Percentiles rank a stretch among this genome's conserved stretches.
These are phyloP conservation scores for Pithys albifrons DNA, from an alignment of 2,113 vertebrate genomes.

Conservation along the genomic window DNA sequence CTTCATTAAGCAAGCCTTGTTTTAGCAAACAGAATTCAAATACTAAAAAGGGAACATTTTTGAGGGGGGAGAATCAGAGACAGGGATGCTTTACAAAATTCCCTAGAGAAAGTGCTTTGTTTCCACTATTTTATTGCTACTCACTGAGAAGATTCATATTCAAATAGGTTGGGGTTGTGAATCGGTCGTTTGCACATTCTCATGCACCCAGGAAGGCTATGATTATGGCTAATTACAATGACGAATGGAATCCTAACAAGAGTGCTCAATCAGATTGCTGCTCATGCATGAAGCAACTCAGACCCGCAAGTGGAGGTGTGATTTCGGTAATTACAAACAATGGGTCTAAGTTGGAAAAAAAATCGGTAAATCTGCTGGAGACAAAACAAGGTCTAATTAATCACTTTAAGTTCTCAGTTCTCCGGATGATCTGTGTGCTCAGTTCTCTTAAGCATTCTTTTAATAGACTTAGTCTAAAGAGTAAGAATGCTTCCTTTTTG, in stretches of 20 bases:
- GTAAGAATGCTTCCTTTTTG: constrained; percentile 27
- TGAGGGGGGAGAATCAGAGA: constrained; percentile 52
- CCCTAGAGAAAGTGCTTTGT: constrained; percentile 86
- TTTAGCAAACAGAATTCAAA: constrained; percentile 83
- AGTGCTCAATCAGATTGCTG: constrained; percentile 84
- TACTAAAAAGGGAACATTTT: constrained; percentile 69
- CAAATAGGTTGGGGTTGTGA: constrained; percentile 85
- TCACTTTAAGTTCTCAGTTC: constrained; percentile 79
- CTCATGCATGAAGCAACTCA: constrained; percentile 80
- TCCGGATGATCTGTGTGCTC: constrained; percentile 70
- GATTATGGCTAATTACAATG: constrained; percentile 91
- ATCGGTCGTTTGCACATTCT: constrained; percentile 84
- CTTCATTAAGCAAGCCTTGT: constrained; percentile 86
- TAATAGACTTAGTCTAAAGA: constrained; percentile 50
- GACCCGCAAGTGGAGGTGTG: constrained; percentile 77
- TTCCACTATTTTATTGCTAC: constrained; percentile 75
- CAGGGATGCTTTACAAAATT: constrained; percentile 77
- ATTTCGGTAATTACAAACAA: constrained; percentile 80
- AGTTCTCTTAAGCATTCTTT: constrained; percentile 57
- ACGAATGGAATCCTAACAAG: constrained; percentile 83
- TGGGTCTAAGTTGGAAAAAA: constrained; percentile 74
- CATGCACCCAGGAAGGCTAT: constrained; percentile 83
- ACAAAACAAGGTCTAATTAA: constrained; percentile 84
- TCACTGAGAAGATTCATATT: constrained; percentile 88
- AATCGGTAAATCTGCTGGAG: constrained; percentile 75